Evolutionary conservation across 2,113 vertebrate species (phyloP).

Genomic region (Ammodytes marinus): DNA sequence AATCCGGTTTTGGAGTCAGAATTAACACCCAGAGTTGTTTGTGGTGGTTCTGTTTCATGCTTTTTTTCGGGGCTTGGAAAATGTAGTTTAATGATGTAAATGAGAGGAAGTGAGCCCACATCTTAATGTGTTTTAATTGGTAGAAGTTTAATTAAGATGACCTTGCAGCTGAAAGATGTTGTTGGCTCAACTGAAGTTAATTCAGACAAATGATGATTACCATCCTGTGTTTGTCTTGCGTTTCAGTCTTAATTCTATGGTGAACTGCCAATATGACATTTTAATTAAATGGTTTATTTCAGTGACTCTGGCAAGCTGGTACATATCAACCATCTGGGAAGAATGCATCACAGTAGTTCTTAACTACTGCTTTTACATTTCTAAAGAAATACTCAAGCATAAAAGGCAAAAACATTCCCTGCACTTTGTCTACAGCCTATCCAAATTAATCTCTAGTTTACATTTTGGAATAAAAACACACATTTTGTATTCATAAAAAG

Average conservation of each 20-base stretch:
- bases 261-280: background rate
- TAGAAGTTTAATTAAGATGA: background rate
- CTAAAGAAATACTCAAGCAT: background rate
- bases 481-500: background rate
- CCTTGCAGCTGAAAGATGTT: background rate
- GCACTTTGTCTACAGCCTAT: background rate
- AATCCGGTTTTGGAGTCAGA: background rate
- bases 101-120: background rate
- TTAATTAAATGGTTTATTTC: background rate
- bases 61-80: conserved; percentile 3
- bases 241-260: background rate
- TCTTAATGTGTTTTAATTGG: background rate
- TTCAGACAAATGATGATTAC: background rate
- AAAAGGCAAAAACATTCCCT: background rate
- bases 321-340: background rate
- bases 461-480: background rate
- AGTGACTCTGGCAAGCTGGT: background rate
- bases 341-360: background rate
- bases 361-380: background rate
- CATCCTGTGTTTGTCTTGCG: background rate
- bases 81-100: conserved; percentile 11
- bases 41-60: background rate
- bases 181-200: background rate
- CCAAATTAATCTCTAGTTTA: background rate
- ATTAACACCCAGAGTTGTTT: conserved; percentile 29